Evolutionary conservation across 2,797 vertebrate species (phyloP).

Genomic region (Avahi laniger): DNA sequence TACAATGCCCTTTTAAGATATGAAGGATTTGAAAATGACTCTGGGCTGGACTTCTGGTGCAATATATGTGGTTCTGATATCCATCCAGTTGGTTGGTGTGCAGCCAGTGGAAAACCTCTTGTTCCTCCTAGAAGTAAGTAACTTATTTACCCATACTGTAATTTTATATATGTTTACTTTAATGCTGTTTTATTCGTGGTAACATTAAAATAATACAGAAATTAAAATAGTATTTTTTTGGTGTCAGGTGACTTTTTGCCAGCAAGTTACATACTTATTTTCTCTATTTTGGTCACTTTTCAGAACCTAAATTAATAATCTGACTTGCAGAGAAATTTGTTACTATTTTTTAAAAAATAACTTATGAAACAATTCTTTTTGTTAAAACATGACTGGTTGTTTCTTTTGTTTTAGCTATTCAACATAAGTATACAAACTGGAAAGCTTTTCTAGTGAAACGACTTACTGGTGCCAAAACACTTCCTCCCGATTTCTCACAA

Average conservation of each 20-base stretch:
- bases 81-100: constrained; percentile 98
- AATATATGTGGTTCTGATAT: constrained; percentile 95
- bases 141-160: neutral
- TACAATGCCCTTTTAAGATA: constrained; percentile 97
- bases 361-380: constrained; percentile 28
- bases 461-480: constrained; percentile 99
- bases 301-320: neutral
- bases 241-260: neutral
- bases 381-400: constrained; percentile 37
- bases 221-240: neutral
- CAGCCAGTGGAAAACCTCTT: constrained; percentile 95
- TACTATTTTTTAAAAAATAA: neutral
- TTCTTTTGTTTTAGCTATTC: constrained; percentile 91
- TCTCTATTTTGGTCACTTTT: constrained; percentile 10
- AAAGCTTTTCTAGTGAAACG: constrained; percentile 98
- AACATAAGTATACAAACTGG: constrained; percentile 99
- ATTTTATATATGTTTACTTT: neutral
- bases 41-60: constrained; percentile 97
- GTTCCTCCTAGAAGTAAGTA: constrained; percentile 97
- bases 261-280: neutral
- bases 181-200: neutral
- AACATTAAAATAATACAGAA: neutral
- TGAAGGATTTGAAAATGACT: constrained; percentile 97
- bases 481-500: constrained; percentile 95
- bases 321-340: neutral